Evolutionary conservation across 1,140 invertebrate species (phyloP).

Genomic region (Drosophila kanapiae): DNA sequence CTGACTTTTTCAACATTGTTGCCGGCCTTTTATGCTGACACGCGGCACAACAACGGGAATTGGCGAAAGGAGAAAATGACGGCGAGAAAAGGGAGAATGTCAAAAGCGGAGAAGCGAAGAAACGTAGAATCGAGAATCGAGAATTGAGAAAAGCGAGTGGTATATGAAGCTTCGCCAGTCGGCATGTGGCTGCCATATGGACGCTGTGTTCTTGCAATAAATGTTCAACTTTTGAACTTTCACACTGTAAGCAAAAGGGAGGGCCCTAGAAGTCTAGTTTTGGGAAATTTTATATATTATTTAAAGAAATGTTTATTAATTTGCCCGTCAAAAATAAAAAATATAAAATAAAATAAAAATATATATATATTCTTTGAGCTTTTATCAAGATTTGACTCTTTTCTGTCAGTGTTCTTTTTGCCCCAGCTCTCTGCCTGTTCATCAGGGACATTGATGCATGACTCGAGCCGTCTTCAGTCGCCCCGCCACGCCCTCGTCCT

Average conservation of each 20-base stretch:
- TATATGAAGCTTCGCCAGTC: conserved; percentile 4
- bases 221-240: conserved; percentile 3
- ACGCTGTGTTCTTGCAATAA: conserved; percentile 33
- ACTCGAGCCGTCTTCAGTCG: conserved; percentile 21
- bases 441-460: conserved; percentile 73
- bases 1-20: conserved; percentile 68
- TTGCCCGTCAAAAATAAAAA: not conserved
- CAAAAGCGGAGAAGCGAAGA: not conserved
- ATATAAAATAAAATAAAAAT: no score
- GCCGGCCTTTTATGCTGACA: conserved; percentile 69
- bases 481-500: conserved; percentile 15
- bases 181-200: conserved; percentile 68
- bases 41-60: conserved; percentile 54
- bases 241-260: not conserved
- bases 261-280: no score
- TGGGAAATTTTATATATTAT: accelerated
- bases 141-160: conserved; percentile 4
- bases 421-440: not conserved
- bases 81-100: not conserved
- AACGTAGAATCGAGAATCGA: not conserved
- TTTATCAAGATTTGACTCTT: not conserved
- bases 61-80: conserved; percentile 1
- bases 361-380: no score
- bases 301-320: no score
- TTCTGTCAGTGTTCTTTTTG: conserved; percentile 1